Base-by-base conservation (phyloP, 1,140 invertebrate species). In the Hetaerina americana region DNA sequence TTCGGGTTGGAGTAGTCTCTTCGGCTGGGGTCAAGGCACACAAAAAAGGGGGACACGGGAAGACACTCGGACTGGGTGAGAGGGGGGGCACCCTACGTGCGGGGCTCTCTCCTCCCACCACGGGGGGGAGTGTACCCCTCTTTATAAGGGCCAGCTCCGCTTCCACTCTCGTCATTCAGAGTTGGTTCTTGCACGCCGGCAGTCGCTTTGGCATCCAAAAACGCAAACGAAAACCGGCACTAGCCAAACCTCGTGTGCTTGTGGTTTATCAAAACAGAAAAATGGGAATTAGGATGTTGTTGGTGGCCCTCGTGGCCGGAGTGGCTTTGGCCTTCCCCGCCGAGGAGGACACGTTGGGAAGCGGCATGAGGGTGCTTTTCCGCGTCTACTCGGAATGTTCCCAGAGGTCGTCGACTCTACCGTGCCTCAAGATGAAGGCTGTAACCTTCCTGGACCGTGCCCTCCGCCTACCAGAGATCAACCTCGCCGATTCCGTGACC, bases 391-490 rank as follows among this genome's bases (percentile, higher is more conserved):
- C 28, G n/a, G 73, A 74, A 27, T 74, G 73, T 66, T 26, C 68
- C 27, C 31, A 72, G 49, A 66, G 66, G 24, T 27, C 27, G 24
- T 68, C 69, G 6, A 71, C 73, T 22, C 25, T 40, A 24, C 66
- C 72, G 8, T 74, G 74, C 57, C 57, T 74, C 18, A 74, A 74
- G 70, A 71, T 72, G 70, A 74, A 74, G 66, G 74, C 72, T 0
- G 70, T 74, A 1, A 71, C 40, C 22, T 73, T 74, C 70, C 27
- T 74, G 67, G 70, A 74, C 31, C 28, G 71, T 2, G 72, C 70
- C 1, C 22, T 71, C 22, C 40, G 40, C 2, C 40, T 40, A 66
- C 26, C 5, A 27, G 24, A 27, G 31, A 6, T 15, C 10, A 8
- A 71, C 68, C 5, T 49, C 70, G 22, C 49, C 24, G 15, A 67